phyloP scores from a whole-genome alignment of 2,113 vertebrate species.

The Cebidichthys violaceus region DNA sequence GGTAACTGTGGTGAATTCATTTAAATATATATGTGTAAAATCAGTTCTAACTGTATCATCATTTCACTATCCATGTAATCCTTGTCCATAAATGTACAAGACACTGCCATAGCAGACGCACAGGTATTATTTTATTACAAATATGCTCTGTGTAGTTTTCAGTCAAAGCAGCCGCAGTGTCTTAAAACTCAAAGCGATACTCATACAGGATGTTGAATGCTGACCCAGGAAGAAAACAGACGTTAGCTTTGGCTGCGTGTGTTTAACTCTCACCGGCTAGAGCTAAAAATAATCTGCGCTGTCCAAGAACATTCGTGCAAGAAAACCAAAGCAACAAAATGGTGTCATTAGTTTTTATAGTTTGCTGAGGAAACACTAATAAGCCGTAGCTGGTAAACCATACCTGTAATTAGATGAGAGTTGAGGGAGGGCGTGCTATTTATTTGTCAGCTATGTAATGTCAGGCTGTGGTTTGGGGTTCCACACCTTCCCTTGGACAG shows the following conservation, averaged over 20 bases:
- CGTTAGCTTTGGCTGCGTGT: slow-evolving; percentile 67
- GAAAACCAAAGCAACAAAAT: slow-evolving; percentile 72
- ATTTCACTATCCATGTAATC: slow-evolving; percentile 25
- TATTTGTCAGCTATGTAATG: slow-evolving; percentile 72
- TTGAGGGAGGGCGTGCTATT: slow-evolving; percentile 72
- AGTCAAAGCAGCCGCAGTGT: slow-evolving; percentile 38
- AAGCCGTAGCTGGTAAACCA: slow-evolving; percentile 77
- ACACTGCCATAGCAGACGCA: slow-evolving; percentile 1
- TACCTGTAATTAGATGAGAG: slow-evolving; percentile 76
- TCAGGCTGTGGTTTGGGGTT: slow-evolving; percentile 65
- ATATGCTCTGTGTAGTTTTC: slow-evolving; percentile 29
- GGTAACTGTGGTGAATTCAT: slow-evolving; percentile 41
- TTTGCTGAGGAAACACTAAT: slow-evolving; percentile 77
- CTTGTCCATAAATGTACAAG: slow-evolving; percentile 14
- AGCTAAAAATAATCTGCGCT: slow-evolving; percentile 75
- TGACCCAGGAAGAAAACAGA: slow-evolving; percentile 71
- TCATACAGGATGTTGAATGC: slow-evolving; percentile 65
- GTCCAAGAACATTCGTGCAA: slow-evolving; percentile 72
- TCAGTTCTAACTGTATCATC: slow-evolving; percentile 11
- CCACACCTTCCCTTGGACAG: slow-evolving; percentile 66
- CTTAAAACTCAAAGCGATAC: slow-evolving; percentile 53
- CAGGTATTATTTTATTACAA: slow-evolving; percentile 39
- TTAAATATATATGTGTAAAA: slow-evolving; percentile 12
- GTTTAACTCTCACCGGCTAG: slow-evolving; percentile 64
- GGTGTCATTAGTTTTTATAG: slow-evolving; percentile 81